Base-by-base conservation (phyloP, 2,888 invertebrate genomes). In the Protonemura montana region DNA sequence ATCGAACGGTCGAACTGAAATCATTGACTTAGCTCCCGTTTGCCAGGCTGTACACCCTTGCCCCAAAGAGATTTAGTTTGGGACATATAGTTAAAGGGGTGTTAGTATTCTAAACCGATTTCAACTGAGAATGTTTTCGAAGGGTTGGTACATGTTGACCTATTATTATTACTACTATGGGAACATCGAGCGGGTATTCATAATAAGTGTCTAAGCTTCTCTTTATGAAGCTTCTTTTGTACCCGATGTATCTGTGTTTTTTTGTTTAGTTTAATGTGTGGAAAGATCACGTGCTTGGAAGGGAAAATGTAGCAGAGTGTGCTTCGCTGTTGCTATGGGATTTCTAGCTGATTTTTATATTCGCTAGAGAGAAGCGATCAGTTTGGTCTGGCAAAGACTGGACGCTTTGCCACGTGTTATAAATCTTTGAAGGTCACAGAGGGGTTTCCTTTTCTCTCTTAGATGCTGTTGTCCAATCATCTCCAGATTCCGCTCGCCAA, bases 181-280 rank as follows among this genome's bases (percentile, higher is more conserved):
- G 59, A 59, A 59, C 59, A 59, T 59, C 59, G 59, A 59, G 21
- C 59, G 59, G 59, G 59, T 59, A 59, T 59, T 59, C 59, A 59
- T 59, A 21, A 59, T 59, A 59, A 59, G 59, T 59, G 59, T 59
- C 59, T 59, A 59, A 59, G 59, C 59, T 59, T 16, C 59, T 59
- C 59, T 59, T 10, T 59, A 59, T 59, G 59, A 59, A 59, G 21
- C 1, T 21, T 59, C 59, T 59, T n/a, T 59, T 13, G 59, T 59
- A 59, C 21, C 59, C 21, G 59, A 35, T 59, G 59, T 59, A 21
- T 59, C 16, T 59, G 59, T 59, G 59, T 21, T 59, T 59, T 59
- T 59, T 59, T 59, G 59, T 59, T 21, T 59, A 16, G 59, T 59
- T 59, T 59, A 59, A 59, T 21, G 59, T 21, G 59, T 21, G 59